Base-by-base conservation (phyloP, 1,140 invertebrate species). In the Mactra quadrangularis region DNA sequence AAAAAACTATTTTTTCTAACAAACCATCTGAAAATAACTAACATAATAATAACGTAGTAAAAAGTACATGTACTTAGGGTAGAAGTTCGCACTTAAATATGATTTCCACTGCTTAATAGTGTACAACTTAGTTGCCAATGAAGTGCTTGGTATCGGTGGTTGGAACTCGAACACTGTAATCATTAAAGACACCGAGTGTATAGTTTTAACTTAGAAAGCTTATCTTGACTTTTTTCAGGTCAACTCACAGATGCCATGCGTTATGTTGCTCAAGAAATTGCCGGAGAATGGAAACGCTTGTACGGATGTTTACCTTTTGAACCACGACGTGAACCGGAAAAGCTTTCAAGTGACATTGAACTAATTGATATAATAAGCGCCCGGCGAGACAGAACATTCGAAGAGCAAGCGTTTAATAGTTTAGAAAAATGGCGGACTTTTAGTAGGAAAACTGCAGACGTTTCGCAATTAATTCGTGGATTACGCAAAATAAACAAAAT, bases 391-490 rank as follows among this genome's bases (percentile, higher is more conserved):
- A 72, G 41, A 64, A 82, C 79, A 3, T 6, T 50, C 22, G 70
- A 74, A 27, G 79, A 82, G 22, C 79, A 82, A 33, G 79, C 79
- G 15, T 50, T 82, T 3, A 74, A 82, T 53, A 50, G 57, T 38
- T 64, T 82, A 53, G 79, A 82, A 74, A 82, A 82, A 66, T 82
- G 79, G 79, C 55, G 79, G 70, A 74, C 71, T 19, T 82, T 82
- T 74, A 82, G 68, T 33, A 22, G 79, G 17, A 50, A 27, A 55
- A 35, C 62, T 19, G 68, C 68, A 3, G 79, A 82, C 33, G 71
- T 82, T 11, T 45, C 70, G 9, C 70, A 72, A 35, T 29, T 82
- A 22, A 75, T 82, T 27, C 57, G 79, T 3, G 71, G 79, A 17
- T 31, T 82, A 13, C 55, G 79, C 27, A 74, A 55, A 72, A 50